Percentiles rank a stretch among this genome's conserved stretches.
Evolutionary conservation across 2,113 vertebrate species (phyloP).

Genomic region (Tachycineta bicolor): DNA sequence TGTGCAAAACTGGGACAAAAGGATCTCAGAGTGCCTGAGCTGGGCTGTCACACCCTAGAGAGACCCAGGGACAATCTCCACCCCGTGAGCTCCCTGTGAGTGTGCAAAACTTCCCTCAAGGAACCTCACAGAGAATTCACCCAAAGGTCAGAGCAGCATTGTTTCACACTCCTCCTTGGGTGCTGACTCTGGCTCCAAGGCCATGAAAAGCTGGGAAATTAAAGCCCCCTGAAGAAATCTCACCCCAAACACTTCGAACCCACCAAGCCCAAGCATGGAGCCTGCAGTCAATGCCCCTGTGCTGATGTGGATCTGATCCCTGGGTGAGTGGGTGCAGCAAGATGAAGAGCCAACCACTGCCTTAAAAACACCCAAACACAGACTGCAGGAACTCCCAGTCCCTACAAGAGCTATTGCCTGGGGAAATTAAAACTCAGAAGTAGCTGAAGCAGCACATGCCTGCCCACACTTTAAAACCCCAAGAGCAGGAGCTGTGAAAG

Average conservation of each 20-base stretch:
- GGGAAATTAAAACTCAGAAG: slow-evolving; percentile 15
- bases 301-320: not conserved
- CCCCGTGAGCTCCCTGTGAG: not conserved
- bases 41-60: not conserved
- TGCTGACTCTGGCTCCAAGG: not conserved
- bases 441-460: slow-evolving; percentile 40
- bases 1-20: not conserved
- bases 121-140: not conserved
- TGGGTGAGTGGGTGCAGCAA: not conserved
- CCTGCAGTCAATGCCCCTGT: not conserved
- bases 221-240: not conserved
- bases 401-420: not conserved
- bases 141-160: not conserved
- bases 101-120: not conserved
- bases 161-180: not conserved
- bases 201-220: not conserved
- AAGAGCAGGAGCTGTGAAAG: not conserved
- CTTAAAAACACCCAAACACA: not conserved
- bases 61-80: not conserved
- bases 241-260: not conserved
- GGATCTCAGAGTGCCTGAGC: not conserved
- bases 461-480: not conserved
- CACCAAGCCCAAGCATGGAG: fast-evolving
- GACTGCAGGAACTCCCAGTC: slow-evolving; percentile 4
- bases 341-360: not conserved